Conservation (phyloP, 2,888 invertebrate species). For the Acronicta psi region DNA sequence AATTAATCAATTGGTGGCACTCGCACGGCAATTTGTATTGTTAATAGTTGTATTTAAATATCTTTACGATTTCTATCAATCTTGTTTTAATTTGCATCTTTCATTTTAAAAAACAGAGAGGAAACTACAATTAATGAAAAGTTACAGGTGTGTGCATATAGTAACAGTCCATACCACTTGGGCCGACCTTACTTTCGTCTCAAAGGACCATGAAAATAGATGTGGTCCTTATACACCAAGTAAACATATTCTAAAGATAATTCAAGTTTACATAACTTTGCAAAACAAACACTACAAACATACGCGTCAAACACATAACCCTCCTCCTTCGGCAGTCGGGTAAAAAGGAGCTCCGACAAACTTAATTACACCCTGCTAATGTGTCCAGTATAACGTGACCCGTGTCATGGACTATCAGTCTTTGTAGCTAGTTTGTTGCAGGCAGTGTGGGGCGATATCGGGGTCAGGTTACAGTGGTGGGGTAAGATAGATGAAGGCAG, state of each 20-base stretch:
- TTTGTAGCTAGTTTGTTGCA: conserved; percentile 36
- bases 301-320: no score
- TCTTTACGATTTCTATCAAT: no score
- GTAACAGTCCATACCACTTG: no score
- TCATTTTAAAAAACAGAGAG: no score
- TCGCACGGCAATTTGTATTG: no score
- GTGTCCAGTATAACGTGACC: conserved; percentile 51
- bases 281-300: conserved; percentile 25
- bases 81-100: no score
- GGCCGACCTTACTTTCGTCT: no score
- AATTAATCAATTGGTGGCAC: no score
- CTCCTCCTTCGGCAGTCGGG: no score
- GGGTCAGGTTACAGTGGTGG: conserved; percentile 45
- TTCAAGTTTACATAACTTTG: conserved; percentile 25
- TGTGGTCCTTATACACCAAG: neutral
- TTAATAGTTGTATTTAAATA: no score
- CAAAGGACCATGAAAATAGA: neutral
- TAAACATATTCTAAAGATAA: conserved; percentile 19
- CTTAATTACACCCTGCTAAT: conserved; percentile 57
- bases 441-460: conserved; percentile 40
- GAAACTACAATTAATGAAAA: no score
- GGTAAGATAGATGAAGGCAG: conserved; percentile 40
- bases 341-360: conserved; percentile 14
- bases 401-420: conserved; percentile 20
- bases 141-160: no score